Conservation (phyloP, 2,888 invertebrate species). For the Unio delphinus region DNA sequence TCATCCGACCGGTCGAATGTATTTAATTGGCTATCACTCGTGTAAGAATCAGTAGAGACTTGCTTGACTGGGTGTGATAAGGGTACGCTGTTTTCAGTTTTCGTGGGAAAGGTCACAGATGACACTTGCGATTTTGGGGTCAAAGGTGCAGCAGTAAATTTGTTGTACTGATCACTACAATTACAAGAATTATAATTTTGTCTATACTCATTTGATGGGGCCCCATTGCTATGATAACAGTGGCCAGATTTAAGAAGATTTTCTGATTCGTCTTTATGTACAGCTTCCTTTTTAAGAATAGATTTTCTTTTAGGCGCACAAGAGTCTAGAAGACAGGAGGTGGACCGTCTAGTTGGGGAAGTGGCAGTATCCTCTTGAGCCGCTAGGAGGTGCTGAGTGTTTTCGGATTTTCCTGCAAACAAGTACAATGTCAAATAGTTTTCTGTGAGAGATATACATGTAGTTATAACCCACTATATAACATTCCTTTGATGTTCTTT, state of each 20-base stretch:
- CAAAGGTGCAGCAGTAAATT: conserved; percentile 14
- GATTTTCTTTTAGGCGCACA: conserved; percentile 78
- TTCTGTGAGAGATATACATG: too few species aligned
- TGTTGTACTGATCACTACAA: conserved; percentile 18
- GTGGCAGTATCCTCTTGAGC: conserved; percentile 14
- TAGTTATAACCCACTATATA: too few species aligned
- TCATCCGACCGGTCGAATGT: conserved; percentile 51
- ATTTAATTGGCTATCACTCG: conserved; percentile 45
- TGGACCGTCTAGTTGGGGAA: conserved; percentile 34
- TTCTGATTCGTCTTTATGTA: conserved; percentile 79
- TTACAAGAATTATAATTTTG: conserved; percentile 15
- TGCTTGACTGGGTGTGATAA: conserved; percentile 19
- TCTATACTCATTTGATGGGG: conserved; percentile 9
- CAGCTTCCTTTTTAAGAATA: conserved; percentile 82
- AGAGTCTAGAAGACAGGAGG: conserved; percentile 44
- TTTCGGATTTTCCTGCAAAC: conserved; percentile 11
- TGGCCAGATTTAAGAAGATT: conserved; percentile 26
- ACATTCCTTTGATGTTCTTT: too few species aligned
- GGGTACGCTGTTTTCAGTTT: too few species aligned
- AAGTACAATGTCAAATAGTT: background rate
- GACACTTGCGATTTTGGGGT: background rate
- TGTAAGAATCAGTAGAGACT: conserved; percentile 30
- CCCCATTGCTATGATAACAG: conserved; percentile 17
- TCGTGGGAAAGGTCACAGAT: conserved; percentile 3
- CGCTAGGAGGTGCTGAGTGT: conserved; percentile 19